Evolutionary conservation across 2,888 invertebrate species (phyloP).

Genomic region (Ochlodes sylvanus): DNA sequence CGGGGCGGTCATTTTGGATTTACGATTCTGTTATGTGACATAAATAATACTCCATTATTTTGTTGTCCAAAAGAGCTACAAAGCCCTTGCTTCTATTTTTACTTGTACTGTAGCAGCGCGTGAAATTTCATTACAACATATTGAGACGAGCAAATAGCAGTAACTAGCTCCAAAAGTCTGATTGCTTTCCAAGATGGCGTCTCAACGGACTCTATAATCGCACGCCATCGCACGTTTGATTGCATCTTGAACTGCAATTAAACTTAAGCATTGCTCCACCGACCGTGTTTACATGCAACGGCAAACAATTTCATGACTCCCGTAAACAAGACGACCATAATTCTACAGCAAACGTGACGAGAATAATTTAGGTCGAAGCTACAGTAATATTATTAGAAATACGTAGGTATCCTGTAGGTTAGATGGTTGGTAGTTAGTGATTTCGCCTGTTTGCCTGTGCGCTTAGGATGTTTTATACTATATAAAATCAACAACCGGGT

Average conservation of each 20-base stretch:
- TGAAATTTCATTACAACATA: neutral
- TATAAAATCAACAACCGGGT: no score
- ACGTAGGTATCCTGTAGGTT: no score
- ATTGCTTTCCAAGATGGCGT: constrained; percentile 28
- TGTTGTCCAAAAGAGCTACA: no score
- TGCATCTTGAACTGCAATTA: constrained; percentile 15
- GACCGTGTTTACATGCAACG: constrained; percentile 9
- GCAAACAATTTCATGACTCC: constrained; percentile 10
- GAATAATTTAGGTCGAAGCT: neutral
- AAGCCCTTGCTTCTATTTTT: no score
- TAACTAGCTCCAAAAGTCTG: constrained; percentile 6
- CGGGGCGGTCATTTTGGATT: no score
- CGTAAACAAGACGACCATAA: neutral
- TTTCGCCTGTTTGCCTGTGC: no score
- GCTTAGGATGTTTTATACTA: no score
- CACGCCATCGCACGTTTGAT: constrained; percentile 19
- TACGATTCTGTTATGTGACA: no score
- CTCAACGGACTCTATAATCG: constrained; percentile 1
- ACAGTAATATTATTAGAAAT: neutral
- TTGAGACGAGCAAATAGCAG: neutral
- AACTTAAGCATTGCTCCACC: constrained; percentile 6
- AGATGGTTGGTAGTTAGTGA: no score
- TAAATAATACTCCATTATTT: no score
- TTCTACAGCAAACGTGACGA: neutral
- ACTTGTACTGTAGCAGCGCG: no score